Percentiles rank a stretch among this genome's conserved stretches.
Evolutionary conservation across 2,113 vertebrate genomes (phyloP).

Genomic region (Sturnus vulgaris): DNA sequence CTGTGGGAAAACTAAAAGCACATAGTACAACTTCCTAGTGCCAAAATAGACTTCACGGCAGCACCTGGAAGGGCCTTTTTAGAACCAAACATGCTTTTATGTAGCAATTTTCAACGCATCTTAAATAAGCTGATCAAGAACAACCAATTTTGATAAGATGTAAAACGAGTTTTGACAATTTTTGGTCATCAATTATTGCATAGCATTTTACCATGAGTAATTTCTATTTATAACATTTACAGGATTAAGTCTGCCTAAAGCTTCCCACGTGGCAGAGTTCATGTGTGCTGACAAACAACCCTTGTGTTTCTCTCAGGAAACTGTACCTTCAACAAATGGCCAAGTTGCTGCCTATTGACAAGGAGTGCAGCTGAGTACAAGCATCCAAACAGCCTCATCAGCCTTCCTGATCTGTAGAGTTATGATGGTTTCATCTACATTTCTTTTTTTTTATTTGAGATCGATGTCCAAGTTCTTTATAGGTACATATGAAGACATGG

Average conservation of each 20-base stretch:
- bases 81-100: neutral
- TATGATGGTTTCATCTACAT: neutral
- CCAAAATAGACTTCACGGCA: constrained; percentile 20
- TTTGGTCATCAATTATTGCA: neutral
- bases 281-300: fast-evolving
- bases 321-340: neutral
- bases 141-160: neutral
- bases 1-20: constrained; percentile 21
- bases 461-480: neutral
- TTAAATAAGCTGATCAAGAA: neutral
- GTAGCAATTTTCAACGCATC: neutral
- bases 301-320: neutral
- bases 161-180: neutral
- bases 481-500: neutral
- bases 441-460: neutral
- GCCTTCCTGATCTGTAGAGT: neutral
- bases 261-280: neutral
- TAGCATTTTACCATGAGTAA: neutral
- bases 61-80: neutral
- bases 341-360: neutral
- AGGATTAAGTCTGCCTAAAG: neutral
- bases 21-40: neutral
- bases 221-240: neutral
- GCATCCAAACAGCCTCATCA: neutral
- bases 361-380: fast-evolving